Evolutionary conservation across 2,888 invertebrate genomes (phyloP).

Genomic region (Pachydiplax longipennis): DNA sequence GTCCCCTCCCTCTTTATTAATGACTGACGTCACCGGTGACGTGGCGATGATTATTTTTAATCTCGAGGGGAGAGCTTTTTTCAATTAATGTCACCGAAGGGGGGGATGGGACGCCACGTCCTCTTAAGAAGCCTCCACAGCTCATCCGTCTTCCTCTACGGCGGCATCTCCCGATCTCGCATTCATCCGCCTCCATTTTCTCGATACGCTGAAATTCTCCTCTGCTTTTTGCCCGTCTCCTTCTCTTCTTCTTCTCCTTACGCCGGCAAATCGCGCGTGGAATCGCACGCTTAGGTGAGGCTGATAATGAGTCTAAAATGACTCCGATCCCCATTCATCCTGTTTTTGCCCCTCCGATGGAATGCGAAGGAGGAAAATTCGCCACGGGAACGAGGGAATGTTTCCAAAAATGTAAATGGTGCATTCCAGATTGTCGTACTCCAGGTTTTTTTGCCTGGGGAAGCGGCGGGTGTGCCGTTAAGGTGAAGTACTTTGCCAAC

Average conservation of each 20-base stretch:
- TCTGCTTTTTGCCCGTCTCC: neutral
- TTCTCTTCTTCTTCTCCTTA: neutral
- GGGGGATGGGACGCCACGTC: neutral
- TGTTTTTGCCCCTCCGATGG: no score
- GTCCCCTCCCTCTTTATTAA: constrained; percentile 29
- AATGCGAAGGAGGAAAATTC: no score
- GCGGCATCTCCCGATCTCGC: neutral
- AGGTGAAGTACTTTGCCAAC: no score
- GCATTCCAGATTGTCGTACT: no score
- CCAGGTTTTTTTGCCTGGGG: no score
- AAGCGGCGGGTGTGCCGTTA: no score
- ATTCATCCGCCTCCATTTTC: neutral
- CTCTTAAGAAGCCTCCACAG: neutral
- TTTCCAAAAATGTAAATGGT: no score
- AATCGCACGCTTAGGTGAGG: no score
- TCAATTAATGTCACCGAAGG: constrained; percentile 27
- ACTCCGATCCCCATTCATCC: no score
- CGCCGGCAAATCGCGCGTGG: neutral
- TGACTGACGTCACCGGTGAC: constrained; percentile 34
- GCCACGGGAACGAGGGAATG: no score
- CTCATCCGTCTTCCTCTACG: neutral
- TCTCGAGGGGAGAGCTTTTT: constrained; percentile 39
- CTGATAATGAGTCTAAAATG: no score
- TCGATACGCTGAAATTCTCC: neutral
- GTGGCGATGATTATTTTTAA: constrained; percentile 41